A percentile compares a stretch with the other conserved stretches of the same genome.
phyloP scores from a whole-genome alignment of 1,140 invertebrate genomes.

The Lasioglossum baleicum region DNA sequence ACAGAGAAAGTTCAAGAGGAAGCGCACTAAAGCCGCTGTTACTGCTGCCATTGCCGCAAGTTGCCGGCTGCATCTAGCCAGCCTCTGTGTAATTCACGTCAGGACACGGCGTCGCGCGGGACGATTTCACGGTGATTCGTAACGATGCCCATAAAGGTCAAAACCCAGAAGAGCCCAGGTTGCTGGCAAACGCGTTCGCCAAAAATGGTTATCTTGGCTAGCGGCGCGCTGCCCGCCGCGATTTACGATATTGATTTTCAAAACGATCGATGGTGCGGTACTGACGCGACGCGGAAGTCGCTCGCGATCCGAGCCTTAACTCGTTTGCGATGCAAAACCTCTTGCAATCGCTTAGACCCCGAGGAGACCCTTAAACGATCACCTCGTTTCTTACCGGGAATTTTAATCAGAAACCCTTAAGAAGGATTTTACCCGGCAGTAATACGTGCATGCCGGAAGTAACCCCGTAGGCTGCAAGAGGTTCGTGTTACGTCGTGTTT shows the following conservation, averaged over 20 bases:
- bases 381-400: background rate
- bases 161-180: background rate
- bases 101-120: background rate
- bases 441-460: background rate
- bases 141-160: conserved; percentile 62
- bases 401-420: background rate
- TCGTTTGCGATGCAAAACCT: background rate
- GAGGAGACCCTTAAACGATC: background rate
- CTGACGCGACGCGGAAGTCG: conserved; percentile 9
- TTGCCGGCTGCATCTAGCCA: background rate
- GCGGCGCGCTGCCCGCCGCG: conserved; percentile 4
- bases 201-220: conserved; percentile 44
- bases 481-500: no score
- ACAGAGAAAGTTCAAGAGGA: conserved; percentile 44
- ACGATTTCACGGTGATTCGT: conserved; percentile 61
- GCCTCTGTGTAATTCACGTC: conserved; percentile 46
- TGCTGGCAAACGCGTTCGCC: conserved; percentile 12
- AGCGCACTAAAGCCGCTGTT: background rate
- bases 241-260: conserved; percentile 51
- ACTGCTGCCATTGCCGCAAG: no score
- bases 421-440: background rate
- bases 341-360: background rate
- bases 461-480: no score
- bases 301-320: background rate
- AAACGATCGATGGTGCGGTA: conserved; percentile 29